Base-by-base conservation (phyloP, 2,797 vertebrate genomes). In the Nyctalus aviator region DNA sequence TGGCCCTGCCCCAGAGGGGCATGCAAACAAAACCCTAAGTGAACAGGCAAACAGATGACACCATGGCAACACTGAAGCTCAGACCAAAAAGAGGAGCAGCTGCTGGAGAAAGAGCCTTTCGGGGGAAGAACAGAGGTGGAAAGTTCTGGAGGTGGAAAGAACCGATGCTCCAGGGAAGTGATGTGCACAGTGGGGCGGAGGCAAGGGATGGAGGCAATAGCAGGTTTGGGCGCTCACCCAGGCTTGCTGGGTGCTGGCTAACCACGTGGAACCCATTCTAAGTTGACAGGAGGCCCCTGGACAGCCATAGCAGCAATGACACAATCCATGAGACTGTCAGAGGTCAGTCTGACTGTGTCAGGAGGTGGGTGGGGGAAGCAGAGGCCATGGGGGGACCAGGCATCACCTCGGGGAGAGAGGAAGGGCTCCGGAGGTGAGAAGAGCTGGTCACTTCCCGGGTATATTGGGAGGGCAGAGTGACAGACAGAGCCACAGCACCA, bases 161-260 rank as follows among this genome's bases (percentile, higher is more conserved):
- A 8, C 21, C 0, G 27, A 27, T 46, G 21, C 9, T 37, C 20
- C 17, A 15, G 41, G 25, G 41, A 32, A n/a, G 15, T 41, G 3
- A 18, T 4, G 0, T 5, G 4, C 21, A n/a, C 4, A 8, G 18
- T 17, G 32, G 9, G 18, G 18, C 5, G 0, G 5, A 46, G 12
- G 15, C 59, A 30, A 25, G 27, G 3, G 2, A 14, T 30, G 59
- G 27, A 27, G 35, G 81, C 81, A 62, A 53, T 25, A 41, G n/a
- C 21, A 21, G 46, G 53, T 27, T 8, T 7, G 1, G 64, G 37
- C 2, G 6, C 15, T 37, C 50, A 12, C 10, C 8, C 12, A 25
- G n/a, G 27, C 18, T 35, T 75, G 64, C 53, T 23, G 8, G 30
- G 41, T 14, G 6, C 69, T 41, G 73, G 15, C 20, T 59, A 27